Conservation (phyloP, 2,797 vertebrate species). For the Anguilla anguilla region DNA sequence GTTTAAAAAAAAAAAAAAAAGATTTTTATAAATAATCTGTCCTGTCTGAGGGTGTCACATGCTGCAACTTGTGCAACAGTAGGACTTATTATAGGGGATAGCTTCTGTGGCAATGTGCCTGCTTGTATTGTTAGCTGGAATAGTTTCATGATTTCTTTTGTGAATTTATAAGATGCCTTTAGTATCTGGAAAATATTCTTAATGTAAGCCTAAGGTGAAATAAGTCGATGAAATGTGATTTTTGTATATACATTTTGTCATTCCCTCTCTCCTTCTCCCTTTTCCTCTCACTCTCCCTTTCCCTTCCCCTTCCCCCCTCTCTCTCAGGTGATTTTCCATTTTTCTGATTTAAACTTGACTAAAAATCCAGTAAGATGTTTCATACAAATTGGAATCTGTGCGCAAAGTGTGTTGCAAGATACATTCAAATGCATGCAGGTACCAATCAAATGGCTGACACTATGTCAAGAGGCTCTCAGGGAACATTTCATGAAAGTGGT, state of each 20-base stretch:
- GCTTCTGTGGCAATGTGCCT: background rate
- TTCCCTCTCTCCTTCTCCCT: too few relatives aligned
- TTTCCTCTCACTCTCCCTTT: too few relatives aligned
- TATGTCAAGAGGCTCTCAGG: background rate
- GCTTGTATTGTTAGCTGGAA: background rate
- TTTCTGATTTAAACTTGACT: background rate
- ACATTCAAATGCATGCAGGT: background rate
- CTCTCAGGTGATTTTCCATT: background rate
- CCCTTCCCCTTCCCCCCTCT: too few relatives aligned
- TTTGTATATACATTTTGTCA: too few relatives aligned
- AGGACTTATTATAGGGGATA: background rate
- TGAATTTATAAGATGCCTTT: background rate
- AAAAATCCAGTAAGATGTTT: background rate
- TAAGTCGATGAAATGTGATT: too few relatives aligned
- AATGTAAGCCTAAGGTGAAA: background rate
- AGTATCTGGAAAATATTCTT: background rate
- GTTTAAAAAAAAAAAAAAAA: background rate
- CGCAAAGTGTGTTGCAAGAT: background rate
- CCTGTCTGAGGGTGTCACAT: background rate
- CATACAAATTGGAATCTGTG: background rate
- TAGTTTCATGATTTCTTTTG: background rate
- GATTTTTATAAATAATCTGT: background rate
- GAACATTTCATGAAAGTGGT: conserved; percentile 8
- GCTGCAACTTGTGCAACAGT: background rate
- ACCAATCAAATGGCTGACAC: background rate